Base-by-base conservation (phyloP, 2,113 vertebrate species). In the Theropithecus gelada region DNA sequence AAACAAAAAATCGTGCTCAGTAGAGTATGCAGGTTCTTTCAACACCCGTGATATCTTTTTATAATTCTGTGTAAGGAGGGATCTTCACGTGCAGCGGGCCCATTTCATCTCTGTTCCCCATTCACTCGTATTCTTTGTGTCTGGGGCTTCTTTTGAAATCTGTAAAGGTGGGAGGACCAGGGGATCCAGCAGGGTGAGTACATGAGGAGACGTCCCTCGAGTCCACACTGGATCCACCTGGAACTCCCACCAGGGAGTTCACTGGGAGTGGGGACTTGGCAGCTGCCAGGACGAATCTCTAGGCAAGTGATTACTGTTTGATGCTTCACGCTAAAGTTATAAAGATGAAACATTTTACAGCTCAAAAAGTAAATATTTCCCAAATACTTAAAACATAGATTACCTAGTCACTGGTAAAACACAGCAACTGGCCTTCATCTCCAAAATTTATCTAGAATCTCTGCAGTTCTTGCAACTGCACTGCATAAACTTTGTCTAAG, bases 81-180 rank as follows among this genome's bases (percentile, higher is more conserved):
- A 23, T 40, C 40, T 55, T 38, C 10, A 4, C 82, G 6, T 20
- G 43, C 50, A 45, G 18, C 64, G 43, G n/a, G 50, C 38, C 75
- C 23, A 13, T 14, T n/a, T 13, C 5, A 0, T 61, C 55, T 75
- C 89, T 64, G 43, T 10, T 52, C 92, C 25, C 10, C 6, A 11
- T 14, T 75, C 66, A 11, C 16, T 35, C 40, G 1, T 25, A 17
- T 48, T 52, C 57, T 93, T 30, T 72, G 76, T 35, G 38, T 66
- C 50, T n/a, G 52, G n/a, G 35, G 35, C 22, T 57, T 48, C 78
- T 90, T 92, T 64, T 79, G 50, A 86, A 83, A 66, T 70, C 75
- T 80, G 55, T 40, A 14, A 23, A 18, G 18, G n/a, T 0, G 43
- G 64, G 17, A 68, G 48, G 10, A 43, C 4, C 25, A 16, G 55